Evolutionary conservation across 30 jellyfish, hydroid and myxozoan species (phyloP).

Genomic region (Pelagia noctiluca): DNA sequence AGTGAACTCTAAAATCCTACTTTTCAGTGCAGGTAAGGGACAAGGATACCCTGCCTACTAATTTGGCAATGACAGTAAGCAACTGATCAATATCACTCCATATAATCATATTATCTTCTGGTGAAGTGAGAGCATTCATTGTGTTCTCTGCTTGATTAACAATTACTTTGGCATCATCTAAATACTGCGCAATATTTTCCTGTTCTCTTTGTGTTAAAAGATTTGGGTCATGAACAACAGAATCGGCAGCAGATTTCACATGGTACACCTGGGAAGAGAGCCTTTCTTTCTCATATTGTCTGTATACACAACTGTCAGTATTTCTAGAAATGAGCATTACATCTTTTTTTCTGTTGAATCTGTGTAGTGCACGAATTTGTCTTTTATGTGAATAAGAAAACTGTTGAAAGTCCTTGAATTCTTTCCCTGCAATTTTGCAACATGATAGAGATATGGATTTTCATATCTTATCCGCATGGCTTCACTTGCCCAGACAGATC

Average conservation of each 20-base stretch:
- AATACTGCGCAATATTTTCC: constrained; percentile 14
- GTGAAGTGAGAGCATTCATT: constrained; percentile 19
- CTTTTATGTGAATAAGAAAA: constrained; percentile 19
- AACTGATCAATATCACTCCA: constrained; percentile 27
- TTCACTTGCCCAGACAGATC: constrained; percentile 54
- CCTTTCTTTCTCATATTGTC: constrained; percentile 16
- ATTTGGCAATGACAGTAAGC: constrained; percentile 17
- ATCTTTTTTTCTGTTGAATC: constrained; percentile 20
- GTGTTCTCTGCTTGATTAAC: constrained; percentile 29
- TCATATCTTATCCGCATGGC: constrained; percentile 36
- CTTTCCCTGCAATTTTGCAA: constrained; percentile 24
- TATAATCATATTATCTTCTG: constrained; percentile 6
- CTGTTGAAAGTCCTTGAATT: constrained; percentile 38
- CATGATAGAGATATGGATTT: constrained; percentile 36
- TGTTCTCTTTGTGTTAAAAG: constrained; percentile 36
- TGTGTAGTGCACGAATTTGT: constrained; percentile 13
- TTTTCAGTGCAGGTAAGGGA: constrained; percentile 35
- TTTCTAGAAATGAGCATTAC: constrained; percentile 5
- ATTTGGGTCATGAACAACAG: constrained; percentile 25
- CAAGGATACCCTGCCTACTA: constrained; percentile 18
- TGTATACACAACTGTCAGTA: not conserved
- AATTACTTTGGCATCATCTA: constrained; percentile 22
- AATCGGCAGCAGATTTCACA: constrained; percentile 19
- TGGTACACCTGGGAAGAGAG: constrained; percentile 26
- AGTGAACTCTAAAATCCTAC: constrained; percentile 49